These are phyloP conservation scores for Hexactinellida sp. DNA, from an alignment of 37 sponge, comb jelly and placozoan genomes.

Conservation along the genomic window DNA sequence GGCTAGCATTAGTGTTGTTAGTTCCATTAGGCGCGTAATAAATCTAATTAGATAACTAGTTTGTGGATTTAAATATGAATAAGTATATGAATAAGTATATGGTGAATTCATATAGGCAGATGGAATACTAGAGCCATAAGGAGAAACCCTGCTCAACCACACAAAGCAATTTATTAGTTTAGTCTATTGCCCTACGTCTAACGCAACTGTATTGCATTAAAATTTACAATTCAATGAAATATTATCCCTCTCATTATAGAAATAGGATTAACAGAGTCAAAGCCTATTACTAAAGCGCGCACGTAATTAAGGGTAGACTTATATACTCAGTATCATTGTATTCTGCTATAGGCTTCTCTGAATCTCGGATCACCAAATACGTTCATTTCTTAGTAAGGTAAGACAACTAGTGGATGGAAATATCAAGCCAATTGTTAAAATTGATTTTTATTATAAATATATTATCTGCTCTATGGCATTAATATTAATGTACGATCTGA, in stretches of 20 bases:
- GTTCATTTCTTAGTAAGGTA: neutral
- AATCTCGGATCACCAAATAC: neutral
- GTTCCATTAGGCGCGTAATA: neutral
- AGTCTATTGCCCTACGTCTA: neutral
- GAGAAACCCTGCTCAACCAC: neutral
- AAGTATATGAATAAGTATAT: neutral
- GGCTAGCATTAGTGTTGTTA: constrained; percentile 46
- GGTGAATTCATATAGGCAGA: neutral
- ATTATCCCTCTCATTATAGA: neutral
- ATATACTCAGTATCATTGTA: neutral
- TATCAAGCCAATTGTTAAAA: neutral
- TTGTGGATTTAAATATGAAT: too few relatives aligned
- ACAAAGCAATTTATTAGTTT: neutral
- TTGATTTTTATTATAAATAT: too few relatives aligned
- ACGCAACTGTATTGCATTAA: neutral
- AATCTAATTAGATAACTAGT: too few relatives aligned
- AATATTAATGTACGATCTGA: too few relatives aligned
- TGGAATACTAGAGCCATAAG: neutral
- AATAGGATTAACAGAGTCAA: neutral
- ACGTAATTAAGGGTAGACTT: neutral
- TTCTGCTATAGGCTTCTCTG: neutral
- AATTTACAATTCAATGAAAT: constrained; percentile 5
- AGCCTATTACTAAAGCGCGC: neutral
- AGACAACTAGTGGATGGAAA: neutral
- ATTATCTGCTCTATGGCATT: too few relatives aligned